phyloP scores from a whole-genome alignment of 2,888 invertebrate genomes.

The Dione vanillae region DNA sequence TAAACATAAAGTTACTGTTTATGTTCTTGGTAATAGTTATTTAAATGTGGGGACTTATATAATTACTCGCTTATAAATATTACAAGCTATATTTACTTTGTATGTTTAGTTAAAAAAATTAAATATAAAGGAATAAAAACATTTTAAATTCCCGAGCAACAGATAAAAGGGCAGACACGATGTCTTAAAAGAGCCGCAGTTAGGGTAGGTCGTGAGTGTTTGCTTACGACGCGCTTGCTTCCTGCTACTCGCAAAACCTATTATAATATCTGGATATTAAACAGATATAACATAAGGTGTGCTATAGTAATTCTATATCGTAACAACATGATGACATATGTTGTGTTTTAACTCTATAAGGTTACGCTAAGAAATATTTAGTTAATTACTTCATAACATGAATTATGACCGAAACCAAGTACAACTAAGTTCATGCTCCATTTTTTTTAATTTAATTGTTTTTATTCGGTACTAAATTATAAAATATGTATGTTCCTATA shows the following conservation, averaged over 20 bases:
- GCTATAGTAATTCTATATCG: neutral
- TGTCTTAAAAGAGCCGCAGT: constrained; percentile 31
- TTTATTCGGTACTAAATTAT: too few species aligned
- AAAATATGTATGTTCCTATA: too few species aligned
- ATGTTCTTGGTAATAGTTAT: constrained; percentile 40
- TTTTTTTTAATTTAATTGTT: too few species aligned
- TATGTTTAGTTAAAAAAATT: too few species aligned
- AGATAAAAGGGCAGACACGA: neutral
- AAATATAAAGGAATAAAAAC: neutral
- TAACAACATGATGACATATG: too few species aligned
- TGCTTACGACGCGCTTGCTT: constrained; percentile 26
- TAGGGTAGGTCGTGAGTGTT: constrained; percentile 37
- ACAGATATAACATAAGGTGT: neutral
- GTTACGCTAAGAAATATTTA: too few species aligned
- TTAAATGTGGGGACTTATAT: constrained; percentile 35
- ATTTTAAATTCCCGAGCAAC: neutral
- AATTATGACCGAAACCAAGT: too few species aligned
- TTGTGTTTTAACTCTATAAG: too few species aligned
- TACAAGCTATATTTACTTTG: neutral
- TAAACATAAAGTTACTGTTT: constrained; percentile 42
- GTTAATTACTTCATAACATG: too few species aligned
- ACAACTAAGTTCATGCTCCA: too few species aligned
- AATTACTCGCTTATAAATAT: constrained; percentile 25
- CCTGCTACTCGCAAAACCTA: constrained; percentile 11
- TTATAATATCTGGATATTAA: neutral